Evolutionary conservation across 2,113 vertebrate genomes (phyloP).

Genomic region (Mirounga angustirostris): DNA sequence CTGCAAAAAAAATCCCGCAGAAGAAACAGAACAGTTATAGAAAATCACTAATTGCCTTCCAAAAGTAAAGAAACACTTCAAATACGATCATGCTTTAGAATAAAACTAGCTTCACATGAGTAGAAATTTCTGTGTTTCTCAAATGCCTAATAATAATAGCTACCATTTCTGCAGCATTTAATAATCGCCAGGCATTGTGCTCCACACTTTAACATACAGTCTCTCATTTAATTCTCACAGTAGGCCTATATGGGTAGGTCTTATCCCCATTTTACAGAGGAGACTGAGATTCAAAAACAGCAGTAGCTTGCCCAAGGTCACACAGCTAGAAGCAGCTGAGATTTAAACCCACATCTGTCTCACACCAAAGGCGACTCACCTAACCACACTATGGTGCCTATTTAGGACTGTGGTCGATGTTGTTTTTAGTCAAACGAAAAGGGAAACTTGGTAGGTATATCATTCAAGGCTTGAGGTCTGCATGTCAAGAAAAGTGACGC

Average conservation of each 20-base stretch:
- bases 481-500: slow-evolving; percentile 59
- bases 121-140: slow-evolving; percentile 35
- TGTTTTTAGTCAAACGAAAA: slow-evolving; percentile 43
- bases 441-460: neutral
- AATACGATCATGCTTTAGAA: neutral
- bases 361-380: neutral
- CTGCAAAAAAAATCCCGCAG: slow-evolving; percentile 60
- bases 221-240: slow-evolving; percentile 5
- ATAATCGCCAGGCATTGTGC: neutral
- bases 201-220: neutral
- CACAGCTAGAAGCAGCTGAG: neutral
- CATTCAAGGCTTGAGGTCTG: slow-evolving; percentile 33
- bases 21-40: slow-evolving; percentile 37
- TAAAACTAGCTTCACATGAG: slow-evolving; percentile 15
- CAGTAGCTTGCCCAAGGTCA: slow-evolving; percentile 1
- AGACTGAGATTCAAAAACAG: slow-evolving; percentile 39
- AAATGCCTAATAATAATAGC: slow-evolving; percentile 6
- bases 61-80: slow-evolving; percentile 50
- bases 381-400: neutral
- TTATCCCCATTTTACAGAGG: slow-evolving; percentile 52
- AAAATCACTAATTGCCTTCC: slow-evolving; percentile 28
- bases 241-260: neutral
- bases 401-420: neutral
- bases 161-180: slow-evolving; percentile 39
- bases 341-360: slow-evolving; percentile 21